A percentile compares a stretch with the other conserved stretches of the same genome.
Evolutionary conservation across 2,888 invertebrate species (phyloP).

Genomic region (Euclidia mi): DNA sequence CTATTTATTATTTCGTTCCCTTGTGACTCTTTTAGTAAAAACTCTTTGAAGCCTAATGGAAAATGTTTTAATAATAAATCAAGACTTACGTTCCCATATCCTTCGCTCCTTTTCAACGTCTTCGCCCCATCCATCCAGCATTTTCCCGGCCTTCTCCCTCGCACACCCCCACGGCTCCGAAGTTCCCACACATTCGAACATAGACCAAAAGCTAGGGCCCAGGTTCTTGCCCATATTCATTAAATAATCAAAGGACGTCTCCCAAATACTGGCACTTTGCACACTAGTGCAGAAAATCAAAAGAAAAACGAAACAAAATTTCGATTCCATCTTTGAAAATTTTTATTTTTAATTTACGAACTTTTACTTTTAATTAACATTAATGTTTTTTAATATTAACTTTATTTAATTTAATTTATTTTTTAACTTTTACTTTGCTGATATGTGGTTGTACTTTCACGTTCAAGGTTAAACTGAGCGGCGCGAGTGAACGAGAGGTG

Average conservation of each 20-base stretch:
- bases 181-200: conserved; percentile 87
- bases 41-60: no score
- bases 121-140: conserved; percentile 82
- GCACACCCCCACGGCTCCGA: conserved; percentile 89
- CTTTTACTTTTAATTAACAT: conserved; percentile 2
- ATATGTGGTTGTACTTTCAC: conserved; percentile 40
- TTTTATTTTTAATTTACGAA: conserved; percentile 10
- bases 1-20: no score
- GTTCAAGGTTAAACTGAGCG: conserved; percentile 71
- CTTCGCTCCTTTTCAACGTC: conserved; percentile 76
- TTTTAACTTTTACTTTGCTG: conserved; percentile 30
- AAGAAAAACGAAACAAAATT: conserved; percentile 59
- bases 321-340: conserved; percentile 68
- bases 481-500: conserved; percentile 50
- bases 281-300: conserved; percentile 68
- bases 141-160: conserved; percentile 86
- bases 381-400: conserved; percentile 11
- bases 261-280: conserved; percentile 77
- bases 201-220: conserved; percentile 87
- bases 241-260: conserved; percentile 81
- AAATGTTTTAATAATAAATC: background rate
- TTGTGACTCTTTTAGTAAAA: no score
- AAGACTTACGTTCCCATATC: conserved; percentile 79
- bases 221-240: conserved; percentile 79
- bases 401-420: conserved; percentile 2